These are phyloP conservation scores for Tetranychus truncatus DNA, from an alignment of 2,888 invertebrate genomes.

Conservation along the genomic window DNA sequence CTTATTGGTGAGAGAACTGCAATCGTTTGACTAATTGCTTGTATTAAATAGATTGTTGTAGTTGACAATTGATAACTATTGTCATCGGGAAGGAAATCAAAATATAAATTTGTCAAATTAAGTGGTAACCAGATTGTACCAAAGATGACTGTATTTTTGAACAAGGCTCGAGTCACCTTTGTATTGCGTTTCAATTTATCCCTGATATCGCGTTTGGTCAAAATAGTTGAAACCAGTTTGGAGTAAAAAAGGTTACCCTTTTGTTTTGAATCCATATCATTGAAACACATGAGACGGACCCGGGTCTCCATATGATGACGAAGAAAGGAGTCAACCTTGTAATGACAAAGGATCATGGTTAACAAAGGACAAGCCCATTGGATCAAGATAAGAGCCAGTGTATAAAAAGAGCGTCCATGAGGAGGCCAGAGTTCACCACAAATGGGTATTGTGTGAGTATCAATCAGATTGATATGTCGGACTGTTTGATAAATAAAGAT, in stretches of 20 bases:
- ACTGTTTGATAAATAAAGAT: background rate
- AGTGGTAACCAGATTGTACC: background rate
- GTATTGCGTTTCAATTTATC: background rate
- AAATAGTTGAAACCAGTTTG: background rate
- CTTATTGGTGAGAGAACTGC: background rate
- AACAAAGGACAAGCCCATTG: background rate
- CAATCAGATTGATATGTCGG: background rate
- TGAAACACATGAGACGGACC: background rate
- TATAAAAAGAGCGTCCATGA: background rate
- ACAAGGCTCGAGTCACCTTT: background rate
- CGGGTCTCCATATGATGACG: background rate
- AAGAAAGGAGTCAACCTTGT: background rate
- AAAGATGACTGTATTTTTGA: background rate
- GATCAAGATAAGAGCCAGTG: background rate
- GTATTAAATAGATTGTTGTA: background rate
- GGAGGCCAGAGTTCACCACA: background rate
- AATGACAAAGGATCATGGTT: background rate
- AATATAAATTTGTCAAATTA: background rate
- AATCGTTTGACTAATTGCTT: background rate
- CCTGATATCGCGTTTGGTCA: background rate
- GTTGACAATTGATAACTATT: background rate
- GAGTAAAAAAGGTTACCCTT: background rate
- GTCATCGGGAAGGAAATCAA: background rate
- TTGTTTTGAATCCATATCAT: background rate
- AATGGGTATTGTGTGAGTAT: background rate